These are phyloP conservation scores for Hapalemur alaotrensis DNA, from an alignment of 2,797 vertebrate genomes.

Conservation along the genomic window DNA sequence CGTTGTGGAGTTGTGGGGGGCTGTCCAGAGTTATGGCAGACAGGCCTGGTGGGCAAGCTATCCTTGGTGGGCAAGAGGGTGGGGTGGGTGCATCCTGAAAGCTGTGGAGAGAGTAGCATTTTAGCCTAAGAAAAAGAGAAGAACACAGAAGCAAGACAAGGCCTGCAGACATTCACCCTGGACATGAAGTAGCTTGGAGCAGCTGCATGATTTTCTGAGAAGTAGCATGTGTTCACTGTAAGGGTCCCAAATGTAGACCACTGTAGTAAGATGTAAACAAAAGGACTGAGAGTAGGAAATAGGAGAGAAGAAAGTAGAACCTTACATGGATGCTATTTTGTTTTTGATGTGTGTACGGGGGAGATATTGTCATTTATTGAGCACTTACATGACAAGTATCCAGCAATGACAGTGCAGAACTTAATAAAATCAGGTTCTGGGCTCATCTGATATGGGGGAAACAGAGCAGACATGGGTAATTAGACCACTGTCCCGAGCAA, in stretches of 20 bases:
- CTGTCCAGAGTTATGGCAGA: not conserved
- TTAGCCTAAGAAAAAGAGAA: not conserved
- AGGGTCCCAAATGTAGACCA: not conserved
- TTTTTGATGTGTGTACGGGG: no score
- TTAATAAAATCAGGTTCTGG: not conserved
- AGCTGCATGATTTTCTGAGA: not conserved
- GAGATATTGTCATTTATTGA: not conserved
- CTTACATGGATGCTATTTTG: fast-evolving
- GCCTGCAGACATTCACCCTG: no score
- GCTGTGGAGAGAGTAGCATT: not conserved
- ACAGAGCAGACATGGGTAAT: not conserved
- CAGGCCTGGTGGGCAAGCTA: not conserved
- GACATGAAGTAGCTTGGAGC: not conserved
- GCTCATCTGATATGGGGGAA: not conserved
- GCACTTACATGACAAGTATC: not conserved
- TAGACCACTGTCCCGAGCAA: not conserved
- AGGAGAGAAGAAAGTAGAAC: not conserved
- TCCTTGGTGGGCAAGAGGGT: fast-evolving
- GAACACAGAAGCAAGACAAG: not conserved
- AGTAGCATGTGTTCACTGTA: not conserved
- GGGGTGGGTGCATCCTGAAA: fast-evolving
- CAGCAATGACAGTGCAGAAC: not conserved
- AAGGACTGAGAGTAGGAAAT: not conserved
- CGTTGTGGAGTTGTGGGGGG: fast-evolving
- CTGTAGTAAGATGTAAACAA: not conserved